Percentiles rank a stretch among this genome's conserved stretches.
These are phyloP conservation scores for Prorops nasuta DNA, from an alignment of 1,140 invertebrate species.

Conservation along the genomic window DNA sequence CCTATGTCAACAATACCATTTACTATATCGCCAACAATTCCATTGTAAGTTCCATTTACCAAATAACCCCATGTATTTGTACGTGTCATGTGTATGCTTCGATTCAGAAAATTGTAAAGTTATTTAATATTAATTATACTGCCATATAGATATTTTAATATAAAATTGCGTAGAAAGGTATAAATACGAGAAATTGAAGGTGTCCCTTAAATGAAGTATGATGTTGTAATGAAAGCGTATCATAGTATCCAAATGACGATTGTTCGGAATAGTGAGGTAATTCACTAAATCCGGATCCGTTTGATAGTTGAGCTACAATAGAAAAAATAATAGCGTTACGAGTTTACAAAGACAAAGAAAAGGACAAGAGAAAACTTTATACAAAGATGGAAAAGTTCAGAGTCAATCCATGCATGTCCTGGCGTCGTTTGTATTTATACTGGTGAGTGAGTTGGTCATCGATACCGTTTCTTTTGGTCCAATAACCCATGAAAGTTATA, in stretches of 20 bases:
- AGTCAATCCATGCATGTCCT: conserved; percentile 53
- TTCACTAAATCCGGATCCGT: conserved; percentile 57
- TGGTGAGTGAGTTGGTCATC: conserved; percentile 35
- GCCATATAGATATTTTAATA: too few species aligned
- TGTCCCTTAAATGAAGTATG: conserved; percentile 59
- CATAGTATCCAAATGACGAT: conserved; percentile 63
- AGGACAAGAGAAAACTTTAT: neutral
- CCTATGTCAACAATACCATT: conserved; percentile 62
- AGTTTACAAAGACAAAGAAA: conserved; percentile 3
- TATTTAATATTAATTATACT: neutral
- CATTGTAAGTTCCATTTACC: conserved; percentile 65
- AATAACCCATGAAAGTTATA: conserved; percentile 53
- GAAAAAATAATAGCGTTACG: conserved; percentile 9
- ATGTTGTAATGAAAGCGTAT: conserved; percentile 63
- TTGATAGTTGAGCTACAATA: conserved; percentile 54
- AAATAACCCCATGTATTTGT: conserved; percentile 66
- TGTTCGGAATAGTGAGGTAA: conserved; percentile 54
- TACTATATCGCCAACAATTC: conserved; percentile 64
- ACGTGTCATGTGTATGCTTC: conserved; percentile 56
- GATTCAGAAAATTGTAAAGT: neutral
- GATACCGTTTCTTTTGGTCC: conserved; percentile 38
- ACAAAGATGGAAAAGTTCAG: conserved; percentile 57
- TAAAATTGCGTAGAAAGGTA: too few species aligned
- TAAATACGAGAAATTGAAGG: conserved; percentile 63
- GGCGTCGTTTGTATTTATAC: conserved; percentile 52